phyloP scores from a whole-genome alignment of 1,140 invertebrate species.

The Luehdorfia chinensis region DNA sequence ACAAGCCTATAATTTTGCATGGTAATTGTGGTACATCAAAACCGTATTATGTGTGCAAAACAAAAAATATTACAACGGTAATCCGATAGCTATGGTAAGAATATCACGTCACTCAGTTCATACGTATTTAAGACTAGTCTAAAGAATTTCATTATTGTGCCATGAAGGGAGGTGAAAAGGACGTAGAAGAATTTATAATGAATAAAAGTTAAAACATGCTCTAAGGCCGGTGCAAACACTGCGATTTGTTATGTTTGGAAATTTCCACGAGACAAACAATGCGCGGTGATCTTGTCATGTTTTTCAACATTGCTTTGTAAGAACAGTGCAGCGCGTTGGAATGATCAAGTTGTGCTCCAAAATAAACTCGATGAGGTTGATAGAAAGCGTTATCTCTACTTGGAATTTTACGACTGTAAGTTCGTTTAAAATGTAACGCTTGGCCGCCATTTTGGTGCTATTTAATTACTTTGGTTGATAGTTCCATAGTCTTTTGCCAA shows the following conservation, averaged over 20 bases:
- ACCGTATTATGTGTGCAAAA: no score
- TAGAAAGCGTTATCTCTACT: slow-evolving; percentile 2
- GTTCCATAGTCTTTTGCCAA: not conserved
- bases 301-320: slow-evolving; percentile 49
- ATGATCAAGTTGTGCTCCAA: slow-evolving; percentile 1
- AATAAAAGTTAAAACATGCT: not conserved
- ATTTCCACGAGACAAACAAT: slow-evolving; percentile 58
- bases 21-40: no score
- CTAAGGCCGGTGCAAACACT: slow-evolving; percentile 22
- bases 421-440: not conserved
- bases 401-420: slow-evolving; percentile 1
- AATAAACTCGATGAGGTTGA: not conserved
- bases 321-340: slow-evolving; percentile 14
- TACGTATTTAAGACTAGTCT: no score
- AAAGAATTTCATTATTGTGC: no score
- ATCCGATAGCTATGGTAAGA: no score
- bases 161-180: no score
- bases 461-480: not conserved
- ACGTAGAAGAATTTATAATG: no score
- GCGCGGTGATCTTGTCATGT: slow-evolving; percentile 49
- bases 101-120: no score
- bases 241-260: slow-evolving; percentile 51
- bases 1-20: no score
- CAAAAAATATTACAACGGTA: no score
- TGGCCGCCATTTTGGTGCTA: not conserved